These are phyloP conservation scores for Burhinus oedicnemus DNA, from an alignment of 2,113 vertebrate genomes.

Conservation along the genomic window DNA sequence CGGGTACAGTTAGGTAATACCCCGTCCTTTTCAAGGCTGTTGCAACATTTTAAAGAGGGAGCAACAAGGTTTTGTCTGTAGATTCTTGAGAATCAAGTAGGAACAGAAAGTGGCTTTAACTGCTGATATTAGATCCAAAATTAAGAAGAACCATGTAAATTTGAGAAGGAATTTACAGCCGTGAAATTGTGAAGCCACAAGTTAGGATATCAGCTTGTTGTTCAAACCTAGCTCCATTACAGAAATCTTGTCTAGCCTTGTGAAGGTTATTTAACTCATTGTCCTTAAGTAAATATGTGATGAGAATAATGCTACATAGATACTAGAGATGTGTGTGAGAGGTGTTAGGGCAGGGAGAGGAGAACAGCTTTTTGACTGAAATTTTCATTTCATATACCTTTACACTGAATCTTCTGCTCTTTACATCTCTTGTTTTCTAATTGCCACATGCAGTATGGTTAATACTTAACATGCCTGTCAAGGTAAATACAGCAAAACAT, in stretches of 20 bases:
- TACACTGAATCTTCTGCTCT: background rate
- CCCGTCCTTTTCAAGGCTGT: background rate
- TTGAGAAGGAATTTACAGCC: background rate
- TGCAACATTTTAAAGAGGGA: background rate
- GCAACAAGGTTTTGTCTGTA: background rate
- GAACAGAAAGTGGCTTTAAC: background rate
- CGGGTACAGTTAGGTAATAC: background rate
- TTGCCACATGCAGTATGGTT: background rate
- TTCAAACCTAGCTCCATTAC: background rate
- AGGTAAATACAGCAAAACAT: background rate
- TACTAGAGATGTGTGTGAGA: background rate
- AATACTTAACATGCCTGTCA: background rate
- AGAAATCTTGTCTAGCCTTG: background rate
- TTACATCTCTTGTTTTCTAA: background rate
- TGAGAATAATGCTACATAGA: background rate
- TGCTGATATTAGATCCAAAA: background rate
- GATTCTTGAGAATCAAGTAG: background rate
- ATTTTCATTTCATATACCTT: background rate
- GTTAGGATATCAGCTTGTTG: background rate
- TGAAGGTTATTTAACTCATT: background rate
- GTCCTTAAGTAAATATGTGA: background rate
- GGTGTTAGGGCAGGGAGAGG: accelerated
- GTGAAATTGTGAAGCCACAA: background rate
- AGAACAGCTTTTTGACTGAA: background rate
- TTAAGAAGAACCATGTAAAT: background rate